Evolutionary conservation across 2,797 vertebrate genomes (phyloP).

Genomic region (Pantherophis alleghaniensis): DNA sequence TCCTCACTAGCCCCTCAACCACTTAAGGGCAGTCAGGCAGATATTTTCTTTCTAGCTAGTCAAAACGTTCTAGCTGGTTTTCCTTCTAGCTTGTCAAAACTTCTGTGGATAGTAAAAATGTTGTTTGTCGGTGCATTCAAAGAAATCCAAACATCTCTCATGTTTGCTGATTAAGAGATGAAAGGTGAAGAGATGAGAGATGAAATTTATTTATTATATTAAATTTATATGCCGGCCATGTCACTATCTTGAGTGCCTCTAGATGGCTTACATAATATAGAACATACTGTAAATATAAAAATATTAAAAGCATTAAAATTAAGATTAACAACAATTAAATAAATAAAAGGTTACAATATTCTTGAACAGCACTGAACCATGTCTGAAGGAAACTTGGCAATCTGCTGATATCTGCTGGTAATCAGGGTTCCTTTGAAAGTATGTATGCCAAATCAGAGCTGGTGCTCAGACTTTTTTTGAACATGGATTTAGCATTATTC

Average conservation of each 20-base stretch:
- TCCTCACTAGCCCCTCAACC: not conserved
- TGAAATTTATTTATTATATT: not conserved
- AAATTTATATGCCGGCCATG: not conserved
- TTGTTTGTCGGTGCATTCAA: not conserved
- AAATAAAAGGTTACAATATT: not conserved
- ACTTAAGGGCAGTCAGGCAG: not conserved
- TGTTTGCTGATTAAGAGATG: no score
- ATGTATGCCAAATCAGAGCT: not conserved
- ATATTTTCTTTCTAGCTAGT: not conserved
- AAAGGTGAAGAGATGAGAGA: not conserved
- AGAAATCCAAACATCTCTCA: not conserved
- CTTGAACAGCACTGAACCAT: not conserved
- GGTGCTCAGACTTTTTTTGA: not conserved
- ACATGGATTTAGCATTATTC: not conserved
- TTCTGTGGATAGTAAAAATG: not conserved
- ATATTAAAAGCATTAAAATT: not conserved
- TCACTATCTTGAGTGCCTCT: not conserved
- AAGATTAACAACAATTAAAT: not conserved
- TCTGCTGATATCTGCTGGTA: not conserved
- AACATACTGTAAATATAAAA: not conserved
- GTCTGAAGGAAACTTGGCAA: not conserved
- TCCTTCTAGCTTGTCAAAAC: no score
- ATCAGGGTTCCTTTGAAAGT: not conserved
- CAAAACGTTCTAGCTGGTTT: not conserved
- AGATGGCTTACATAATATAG: not conserved